Conservation (phyloP, 1,140 invertebrate genomes). For the Conus ventricosus region DNA sequence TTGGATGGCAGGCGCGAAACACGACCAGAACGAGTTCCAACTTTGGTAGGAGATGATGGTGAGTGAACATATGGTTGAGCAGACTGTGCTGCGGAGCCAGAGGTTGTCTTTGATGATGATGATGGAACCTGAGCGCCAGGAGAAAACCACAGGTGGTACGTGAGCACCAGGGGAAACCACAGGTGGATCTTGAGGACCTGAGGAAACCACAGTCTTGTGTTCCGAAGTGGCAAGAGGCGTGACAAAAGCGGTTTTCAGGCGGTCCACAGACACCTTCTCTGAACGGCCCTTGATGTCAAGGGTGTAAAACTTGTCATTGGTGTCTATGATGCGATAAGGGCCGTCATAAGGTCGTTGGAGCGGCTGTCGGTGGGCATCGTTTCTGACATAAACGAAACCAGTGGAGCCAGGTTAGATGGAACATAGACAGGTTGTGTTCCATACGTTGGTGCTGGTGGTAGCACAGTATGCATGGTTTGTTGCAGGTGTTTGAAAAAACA, state of each 20-base stretch:
- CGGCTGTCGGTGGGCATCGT: too few species aligned
- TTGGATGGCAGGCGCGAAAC: not conserved
- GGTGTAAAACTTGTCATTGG: conserved; percentile 30
- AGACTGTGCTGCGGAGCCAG: not conserved
- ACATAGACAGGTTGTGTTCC: not conserved
- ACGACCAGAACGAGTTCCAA: not conserved
- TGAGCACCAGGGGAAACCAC: too few species aligned
- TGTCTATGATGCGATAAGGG: conserved; percentile 30
- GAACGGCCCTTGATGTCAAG: conserved; percentile 17
- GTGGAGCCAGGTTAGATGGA: not conserved
- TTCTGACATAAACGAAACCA: too few species aligned
- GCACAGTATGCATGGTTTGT: conserved; percentile 10
- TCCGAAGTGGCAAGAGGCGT: not conserved
- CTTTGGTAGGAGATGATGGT: not conserved
- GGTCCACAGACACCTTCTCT: too few species aligned
- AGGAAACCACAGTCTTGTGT: not conserved
- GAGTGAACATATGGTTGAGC: not conserved
- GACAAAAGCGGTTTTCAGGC: not conserved
- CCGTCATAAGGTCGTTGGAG: conserved; percentile 31
- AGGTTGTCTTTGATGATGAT: not conserved
- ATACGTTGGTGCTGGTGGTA: not conserved
- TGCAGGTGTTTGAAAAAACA: not conserved
- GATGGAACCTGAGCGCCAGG: too few species aligned
- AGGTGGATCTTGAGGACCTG: too few species aligned
- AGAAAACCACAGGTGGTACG: too few species aligned